Evolutionary conservation across 2,888 invertebrate genomes (phyloP).

Genomic region (Orchestes rusci): DNA sequence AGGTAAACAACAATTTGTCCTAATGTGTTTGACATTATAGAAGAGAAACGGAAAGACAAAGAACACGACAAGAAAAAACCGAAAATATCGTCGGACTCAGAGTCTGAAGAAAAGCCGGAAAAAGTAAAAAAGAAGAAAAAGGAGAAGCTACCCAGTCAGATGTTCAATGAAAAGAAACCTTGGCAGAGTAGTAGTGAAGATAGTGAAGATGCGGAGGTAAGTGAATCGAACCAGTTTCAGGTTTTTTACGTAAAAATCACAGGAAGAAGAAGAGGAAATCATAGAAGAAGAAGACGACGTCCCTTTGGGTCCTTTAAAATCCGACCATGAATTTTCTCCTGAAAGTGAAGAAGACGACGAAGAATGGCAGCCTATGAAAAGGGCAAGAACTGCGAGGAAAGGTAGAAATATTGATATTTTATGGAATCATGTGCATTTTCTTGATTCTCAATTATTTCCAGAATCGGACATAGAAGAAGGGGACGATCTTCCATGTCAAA

Average conservation of each 20-base stretch:
- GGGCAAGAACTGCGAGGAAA: slow-evolving; percentile 80
- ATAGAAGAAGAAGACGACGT: slow-evolving; percentile 37
- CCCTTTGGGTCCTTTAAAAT: slow-evolving; percentile 38
- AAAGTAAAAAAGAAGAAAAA: slow-evolving; percentile 43
- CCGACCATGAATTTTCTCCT: slow-evolving; percentile 90
- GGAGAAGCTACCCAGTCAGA: slow-evolving; percentile 37
- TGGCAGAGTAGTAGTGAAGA: slow-evolving; percentile 56
- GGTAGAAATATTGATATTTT: slow-evolving; percentile 42
- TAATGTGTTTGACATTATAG: too few relatives aligned
- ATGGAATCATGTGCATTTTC: not conserved
- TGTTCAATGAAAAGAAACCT: slow-evolving; percentile 49
- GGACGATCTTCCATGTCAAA: slow-evolving; percentile 71
- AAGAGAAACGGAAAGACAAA: slow-evolving; percentile 28
- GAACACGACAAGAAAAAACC: slow-evolving; percentile 27
- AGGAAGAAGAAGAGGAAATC: slow-evolving; percentile 43
- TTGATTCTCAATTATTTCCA: slow-evolving; percentile 25
- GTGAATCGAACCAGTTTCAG: not conserved
- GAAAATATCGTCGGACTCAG: slow-evolving; percentile 37
- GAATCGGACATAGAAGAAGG: slow-evolving; percentile 37
- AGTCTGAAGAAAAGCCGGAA: slow-evolving; percentile 22
- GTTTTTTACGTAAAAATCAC: not conserved
- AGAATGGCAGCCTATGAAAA: slow-evolving; percentile 66
- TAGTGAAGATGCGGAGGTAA: slow-evolving; percentile 34
- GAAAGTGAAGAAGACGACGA: slow-evolving; percentile 68
- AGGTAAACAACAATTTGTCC: too few relatives aligned